Base-by-base conservation (phyloP, 1,140 invertebrate species). In the Drosophila nikananu region DNA sequence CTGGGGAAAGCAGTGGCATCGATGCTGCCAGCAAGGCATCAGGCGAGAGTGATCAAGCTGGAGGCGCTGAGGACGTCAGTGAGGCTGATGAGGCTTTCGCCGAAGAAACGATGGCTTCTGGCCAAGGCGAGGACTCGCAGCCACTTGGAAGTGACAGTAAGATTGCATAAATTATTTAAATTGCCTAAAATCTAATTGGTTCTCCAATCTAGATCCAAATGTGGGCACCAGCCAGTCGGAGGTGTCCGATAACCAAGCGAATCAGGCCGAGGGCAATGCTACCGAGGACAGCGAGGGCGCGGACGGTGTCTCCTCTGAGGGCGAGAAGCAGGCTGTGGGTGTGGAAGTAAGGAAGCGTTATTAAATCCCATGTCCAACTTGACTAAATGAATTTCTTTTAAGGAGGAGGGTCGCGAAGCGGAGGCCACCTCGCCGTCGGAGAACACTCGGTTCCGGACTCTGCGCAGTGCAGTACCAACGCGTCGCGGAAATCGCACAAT, bases 391-490 rank as follows among this genome's bases (percentile, higher is more conserved):
- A 5, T 10, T 17, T 35, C 12, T 27, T 68, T 49, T 1, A 35
- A 73, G 30, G 95, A 96, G 82, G 96, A 96, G 71, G 95, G 95
- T 12, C 94, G 95, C 27, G 96, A 96, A 83, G 95, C 95, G 7
- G 96, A 96, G 92, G 95, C 95, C 57, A 95, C 95, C 3, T 94
- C 94, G 15, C 94, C 94, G 0, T 95, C 94, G 10, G 94, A 93
- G 37, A 93, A 90, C 21, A 93, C 92, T 19, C 77, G 92, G 0
- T 93, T 80, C 27, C 86, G 91, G 37, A 81, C 74, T 0, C 49
- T 80, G 5, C 86, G 92, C 46, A 92, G 93, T 23, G 81, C 91
- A 46, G 35, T 86, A 60, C 80, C 78, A 77, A 80, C 84, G 0
- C 81, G 84, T 30, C 84, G 84, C 8, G 81, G 84, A n/a, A 52